These are phyloP conservation scores for Caerostris extrusa DNA, from an alignment of 1,140 invertebrate genomes.

Conservation along the genomic window DNA sequence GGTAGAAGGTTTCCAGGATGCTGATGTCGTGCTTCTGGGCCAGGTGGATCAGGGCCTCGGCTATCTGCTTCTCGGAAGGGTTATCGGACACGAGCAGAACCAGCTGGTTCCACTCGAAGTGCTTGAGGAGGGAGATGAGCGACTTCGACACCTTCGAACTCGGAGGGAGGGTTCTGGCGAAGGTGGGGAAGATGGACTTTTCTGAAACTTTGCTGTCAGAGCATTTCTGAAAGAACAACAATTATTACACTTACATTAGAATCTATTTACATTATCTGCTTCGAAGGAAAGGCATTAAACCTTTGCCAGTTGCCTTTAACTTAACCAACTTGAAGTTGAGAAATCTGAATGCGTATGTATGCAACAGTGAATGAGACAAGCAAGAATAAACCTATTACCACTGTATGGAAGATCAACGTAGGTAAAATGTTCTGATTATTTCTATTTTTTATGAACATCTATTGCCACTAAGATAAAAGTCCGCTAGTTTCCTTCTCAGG, in stretches of 20 bases:
- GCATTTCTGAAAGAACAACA: conserved; percentile 87
- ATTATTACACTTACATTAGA: not conserved
- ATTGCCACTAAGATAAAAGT: too few relatives aligned
- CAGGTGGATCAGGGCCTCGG: conserved; percentile 85
- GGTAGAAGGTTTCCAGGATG: conserved; percentile 84
- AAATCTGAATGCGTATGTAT: too few relatives aligned
- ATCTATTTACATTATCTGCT: not conserved
- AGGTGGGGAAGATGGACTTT: conserved; percentile 89
- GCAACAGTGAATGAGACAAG: too few relatives aligned
- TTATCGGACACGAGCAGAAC: conserved; percentile 87
- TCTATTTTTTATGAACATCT: too few relatives aligned
- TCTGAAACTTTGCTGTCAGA: conserved; percentile 88
- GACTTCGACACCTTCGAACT: conserved; percentile 85
- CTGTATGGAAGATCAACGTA: too few relatives aligned
- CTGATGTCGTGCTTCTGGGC: conserved; percentile 85
- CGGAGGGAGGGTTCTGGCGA: conserved; percentile 92
- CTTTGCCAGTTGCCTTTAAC: too few relatives aligned
- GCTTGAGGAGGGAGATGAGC: conserved; percentile 87
- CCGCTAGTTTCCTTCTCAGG: too few relatives aligned
- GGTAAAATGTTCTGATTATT: too few relatives aligned
- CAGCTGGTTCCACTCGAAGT: conserved; percentile 87
- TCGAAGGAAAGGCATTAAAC: too few relatives aligned
- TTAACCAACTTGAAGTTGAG: too few relatives aligned
- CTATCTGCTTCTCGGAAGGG: conserved; percentile 86
- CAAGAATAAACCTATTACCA: too few relatives aligned